phyloP scores from a whole-genome alignment of 1,140 invertebrate species.

The Leptinotarsa texana region DNA sequence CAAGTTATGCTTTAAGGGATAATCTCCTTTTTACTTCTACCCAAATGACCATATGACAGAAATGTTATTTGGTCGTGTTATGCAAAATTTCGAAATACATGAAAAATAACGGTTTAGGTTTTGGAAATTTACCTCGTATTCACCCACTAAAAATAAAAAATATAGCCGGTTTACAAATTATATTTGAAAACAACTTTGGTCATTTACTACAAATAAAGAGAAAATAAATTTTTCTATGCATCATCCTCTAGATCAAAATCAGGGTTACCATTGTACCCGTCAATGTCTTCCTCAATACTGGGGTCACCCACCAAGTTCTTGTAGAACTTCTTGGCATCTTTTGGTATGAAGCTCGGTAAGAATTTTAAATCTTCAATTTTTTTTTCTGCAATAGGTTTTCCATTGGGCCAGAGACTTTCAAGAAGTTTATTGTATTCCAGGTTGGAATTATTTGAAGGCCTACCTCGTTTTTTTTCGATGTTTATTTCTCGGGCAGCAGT shows the following conservation, averaged over 20 bases:
- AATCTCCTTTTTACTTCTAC: neutral
- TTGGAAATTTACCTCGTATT: neutral
- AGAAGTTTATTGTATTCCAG: constrained; percentile 13
- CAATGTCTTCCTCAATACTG: neutral
- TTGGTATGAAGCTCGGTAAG: neutral
- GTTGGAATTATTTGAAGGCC: neutral
- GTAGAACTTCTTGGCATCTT: neutral
- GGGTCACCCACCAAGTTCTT: neutral
- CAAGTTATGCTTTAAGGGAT: neutral
- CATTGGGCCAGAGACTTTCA: constrained; percentile 24
- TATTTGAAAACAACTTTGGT: neutral
- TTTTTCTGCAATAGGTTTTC: constrained; percentile 16
- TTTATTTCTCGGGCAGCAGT: neutral
- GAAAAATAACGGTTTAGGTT: neutral
- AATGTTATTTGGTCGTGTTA: constrained; percentile 3
- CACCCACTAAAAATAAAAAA: neutral
- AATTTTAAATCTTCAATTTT: neutral
- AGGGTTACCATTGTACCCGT: neutral
- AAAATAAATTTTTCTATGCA: neutral
- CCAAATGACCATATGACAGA: neutral
- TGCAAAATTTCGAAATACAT: neutral
- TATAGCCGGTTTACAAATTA: neutral
- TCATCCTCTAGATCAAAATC: neutral
- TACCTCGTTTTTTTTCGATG: constrained; percentile 12
- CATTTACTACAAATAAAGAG: neutral